Evolutionary conservation across 2,888 invertebrate species (phyloP).

Genomic region (Nomada flava): DNA sequence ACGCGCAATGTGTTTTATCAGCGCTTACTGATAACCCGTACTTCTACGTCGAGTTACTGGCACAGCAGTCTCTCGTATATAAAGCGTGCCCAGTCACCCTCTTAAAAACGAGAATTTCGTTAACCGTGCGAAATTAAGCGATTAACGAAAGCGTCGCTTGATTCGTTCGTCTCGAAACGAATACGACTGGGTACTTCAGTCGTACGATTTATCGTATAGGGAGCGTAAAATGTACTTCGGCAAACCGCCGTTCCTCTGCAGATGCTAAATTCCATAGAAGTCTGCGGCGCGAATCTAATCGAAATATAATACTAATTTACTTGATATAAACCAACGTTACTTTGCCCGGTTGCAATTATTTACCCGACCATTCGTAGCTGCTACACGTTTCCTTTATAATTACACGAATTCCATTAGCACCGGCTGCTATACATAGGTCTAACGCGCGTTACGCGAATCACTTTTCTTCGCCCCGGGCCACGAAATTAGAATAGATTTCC

Average conservation of each 20-base stretch:
- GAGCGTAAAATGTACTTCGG: background rate
- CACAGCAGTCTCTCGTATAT: background rate
- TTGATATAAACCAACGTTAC: slow-evolving; percentile 37
- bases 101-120: background rate
- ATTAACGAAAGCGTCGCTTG: slow-evolving; percentile 8
- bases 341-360: slow-evolving; percentile 39
- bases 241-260: background rate
- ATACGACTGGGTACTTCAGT: no score
- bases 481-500: slow-evolving; percentile 29
- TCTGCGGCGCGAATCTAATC: slow-evolving; percentile 40
- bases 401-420: slow-evolving; percentile 52
- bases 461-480: slow-evolving; percentile 30
- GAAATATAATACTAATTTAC: slow-evolving; percentile 56
- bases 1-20: slow-evolving; percentile 49
- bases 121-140: slow-evolving; percentile 10
- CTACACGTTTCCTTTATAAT: slow-evolving; percentile 47
- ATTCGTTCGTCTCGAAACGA: background rate
- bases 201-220: background rate
- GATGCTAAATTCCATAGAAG: slow-evolving; percentile 14
- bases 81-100: background rate
- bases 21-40: slow-evolving; percentile 31
- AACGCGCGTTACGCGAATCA: slow-evolving; percentile 42
- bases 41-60: slow-evolving; percentile 4
- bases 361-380: slow-evolving; percentile 32
- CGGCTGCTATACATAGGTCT: slow-evolving; percentile 26